A percentile compares a stretch with the other conserved stretches of the same genome.
Evolutionary conservation across 1,140 invertebrate species (phyloP).

Genomic region (Pseudomyrmex pallidus): DNA sequence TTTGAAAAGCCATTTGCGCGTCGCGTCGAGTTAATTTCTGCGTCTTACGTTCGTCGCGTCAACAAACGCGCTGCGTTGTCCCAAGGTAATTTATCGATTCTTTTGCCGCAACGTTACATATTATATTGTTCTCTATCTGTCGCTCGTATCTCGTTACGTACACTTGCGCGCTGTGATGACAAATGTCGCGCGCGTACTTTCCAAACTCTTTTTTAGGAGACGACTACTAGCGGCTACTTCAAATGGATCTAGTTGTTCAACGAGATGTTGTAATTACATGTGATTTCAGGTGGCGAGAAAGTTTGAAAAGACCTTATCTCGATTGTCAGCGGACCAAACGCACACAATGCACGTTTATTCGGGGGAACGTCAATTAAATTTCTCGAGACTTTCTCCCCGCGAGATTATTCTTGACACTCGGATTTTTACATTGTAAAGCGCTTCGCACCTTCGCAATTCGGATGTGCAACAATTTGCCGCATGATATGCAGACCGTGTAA

Average conservation of each 20-base stretch:
- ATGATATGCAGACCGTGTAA: conserved; percentile 63
- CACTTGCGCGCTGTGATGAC: too few species aligned
- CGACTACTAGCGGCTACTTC: neutral
- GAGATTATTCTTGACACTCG: neutral
- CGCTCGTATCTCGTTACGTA: too few species aligned
- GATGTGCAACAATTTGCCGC: conserved; percentile 13
- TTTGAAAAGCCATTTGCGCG: too few species aligned
- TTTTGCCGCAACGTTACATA: too few species aligned
- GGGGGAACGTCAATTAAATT: conserved; percentile 48
- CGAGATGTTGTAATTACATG: conserved; percentile 8
- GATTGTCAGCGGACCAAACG: conserved; percentile 31
- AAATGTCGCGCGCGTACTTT: neutral
- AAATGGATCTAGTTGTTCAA: neutral
- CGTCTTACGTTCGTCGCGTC: too few species aligned
- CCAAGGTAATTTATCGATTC: too few species aligned
- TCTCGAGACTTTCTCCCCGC: conserved; percentile 58
- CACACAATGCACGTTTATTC: conserved; percentile 47
- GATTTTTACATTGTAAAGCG: too few species aligned
- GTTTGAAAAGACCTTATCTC: conserved; percentile 24
- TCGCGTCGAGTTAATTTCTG: too few species aligned
- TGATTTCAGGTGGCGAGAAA: conserved; percentile 46
- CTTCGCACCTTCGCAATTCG: neutral
- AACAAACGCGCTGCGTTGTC: too few species aligned
- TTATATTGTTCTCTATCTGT: too few species aligned
- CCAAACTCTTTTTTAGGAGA: neutral